These are phyloP conservation scores for Chaenodraco wilsoni DNA, from an alignment of 2,797 vertebrate genomes.

Conservation along the genomic window DNA sequence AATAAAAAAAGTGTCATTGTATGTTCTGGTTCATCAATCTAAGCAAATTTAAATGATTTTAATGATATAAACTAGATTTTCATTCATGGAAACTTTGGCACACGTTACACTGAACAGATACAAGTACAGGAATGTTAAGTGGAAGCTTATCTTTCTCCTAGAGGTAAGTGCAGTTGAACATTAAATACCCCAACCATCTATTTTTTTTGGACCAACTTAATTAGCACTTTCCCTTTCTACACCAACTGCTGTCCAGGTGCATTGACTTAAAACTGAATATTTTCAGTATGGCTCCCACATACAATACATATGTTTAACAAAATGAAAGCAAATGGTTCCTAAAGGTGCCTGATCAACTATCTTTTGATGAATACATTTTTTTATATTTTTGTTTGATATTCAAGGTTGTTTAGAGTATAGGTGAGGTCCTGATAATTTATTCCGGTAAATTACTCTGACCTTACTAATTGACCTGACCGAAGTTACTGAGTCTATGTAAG, in stretches of 20 bases:
- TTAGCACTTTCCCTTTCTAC: conserved; percentile 1
- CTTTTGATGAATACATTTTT: not conserved
- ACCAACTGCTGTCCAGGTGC: not conserved
- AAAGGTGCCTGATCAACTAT: not conserved
- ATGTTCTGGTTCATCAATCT: not conserved
- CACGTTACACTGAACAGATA: not conserved
- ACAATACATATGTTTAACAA: not conserved
- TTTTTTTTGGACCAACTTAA: not conserved
- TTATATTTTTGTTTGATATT: too few species aligned
- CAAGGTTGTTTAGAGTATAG: too few species aligned
- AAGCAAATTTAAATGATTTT: not conserved
- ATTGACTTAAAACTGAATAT: not conserved
- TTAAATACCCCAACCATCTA: conserved; percentile 10
- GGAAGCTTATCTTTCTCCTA: not conserved
- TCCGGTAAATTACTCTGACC: too few species aligned
- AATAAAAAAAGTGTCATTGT: conserved; percentile 1
- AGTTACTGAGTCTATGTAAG: too few species aligned
- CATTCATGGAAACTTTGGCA: too few species aligned
- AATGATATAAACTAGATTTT: not conserved
- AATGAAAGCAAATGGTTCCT: conserved; percentile 16
- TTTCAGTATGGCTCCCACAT: not conserved
- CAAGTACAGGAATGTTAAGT: not conserved
- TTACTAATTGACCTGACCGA: too few species aligned
- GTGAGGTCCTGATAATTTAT: too few species aligned
- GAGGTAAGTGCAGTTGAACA: not conserved